phyloP scores from a whole-genome alignment of 2,797 vertebrate species.

The Micrastur ruficollis region DNA sequence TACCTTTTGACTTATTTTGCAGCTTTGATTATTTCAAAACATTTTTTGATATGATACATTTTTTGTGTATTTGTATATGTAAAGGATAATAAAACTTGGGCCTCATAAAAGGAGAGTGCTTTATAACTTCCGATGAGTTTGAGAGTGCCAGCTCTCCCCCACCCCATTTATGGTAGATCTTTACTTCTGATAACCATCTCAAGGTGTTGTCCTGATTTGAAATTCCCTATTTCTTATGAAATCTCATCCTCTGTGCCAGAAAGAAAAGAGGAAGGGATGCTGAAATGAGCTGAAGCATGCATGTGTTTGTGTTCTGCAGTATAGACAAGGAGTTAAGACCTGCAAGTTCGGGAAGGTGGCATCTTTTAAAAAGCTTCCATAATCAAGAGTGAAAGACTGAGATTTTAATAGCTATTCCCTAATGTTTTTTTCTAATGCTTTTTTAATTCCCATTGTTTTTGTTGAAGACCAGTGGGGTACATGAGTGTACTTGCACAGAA shows the following conservation, averaged over 20 bases:
- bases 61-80: not conserved
- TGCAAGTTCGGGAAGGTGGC: not conserved
- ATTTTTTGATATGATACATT: not conserved
- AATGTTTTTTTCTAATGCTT: not conserved
- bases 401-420: not conserved
- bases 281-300: not conserved
- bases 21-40: not conserved
- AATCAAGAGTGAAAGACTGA: not conserved
- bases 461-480: not conserved
- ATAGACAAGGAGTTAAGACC: not conserved
- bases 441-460: not conserved
- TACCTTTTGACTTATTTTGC: not conserved
- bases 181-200: not conserved
- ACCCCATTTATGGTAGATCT: not conserved
- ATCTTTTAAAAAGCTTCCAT: not conserved
- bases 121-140: not conserved
- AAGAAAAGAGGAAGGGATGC: not conserved
- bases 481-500: not conserved
- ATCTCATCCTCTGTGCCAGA: not conserved
- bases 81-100: not conserved
- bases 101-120: not conserved
- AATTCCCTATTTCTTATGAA: not conserved
- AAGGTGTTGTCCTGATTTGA: not conserved
- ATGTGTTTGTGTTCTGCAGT: not conserved
- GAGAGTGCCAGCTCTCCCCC: accelerated